phyloP scores from a whole-genome alignment of 1,140 invertebrate genomes.

The Subanguina moxae region DNA sequence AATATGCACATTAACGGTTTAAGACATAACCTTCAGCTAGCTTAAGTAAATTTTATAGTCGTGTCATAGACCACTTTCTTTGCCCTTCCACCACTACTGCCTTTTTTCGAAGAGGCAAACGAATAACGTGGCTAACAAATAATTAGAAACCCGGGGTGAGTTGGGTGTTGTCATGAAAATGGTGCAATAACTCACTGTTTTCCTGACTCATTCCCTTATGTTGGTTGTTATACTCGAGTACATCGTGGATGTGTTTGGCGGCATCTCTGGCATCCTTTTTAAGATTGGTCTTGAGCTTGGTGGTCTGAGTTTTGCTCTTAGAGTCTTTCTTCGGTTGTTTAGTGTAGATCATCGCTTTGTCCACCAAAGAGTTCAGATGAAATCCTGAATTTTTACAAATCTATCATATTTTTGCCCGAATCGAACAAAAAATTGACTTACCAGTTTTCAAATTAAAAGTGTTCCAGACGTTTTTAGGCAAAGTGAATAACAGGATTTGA shows the following conservation, averaged over 20 bases:
- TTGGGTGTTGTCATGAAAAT: not conserved
- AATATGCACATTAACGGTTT: too few species aligned
- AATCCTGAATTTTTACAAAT: not conserved
- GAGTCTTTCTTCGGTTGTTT: not conserved
- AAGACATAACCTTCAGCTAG: too few species aligned
- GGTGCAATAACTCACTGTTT: not conserved
- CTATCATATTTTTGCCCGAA: too few species aligned
- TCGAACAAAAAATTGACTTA: not conserved
- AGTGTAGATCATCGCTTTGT: not conserved
- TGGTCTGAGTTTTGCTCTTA: too few species aligned
- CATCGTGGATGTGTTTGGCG: not conserved
- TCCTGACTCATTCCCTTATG: not conserved
- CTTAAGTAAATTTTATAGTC: too few species aligned
- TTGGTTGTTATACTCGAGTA: constrained; percentile 8
- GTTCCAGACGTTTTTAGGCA: constrained; percentile 37
- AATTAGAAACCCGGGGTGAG: too few species aligned
- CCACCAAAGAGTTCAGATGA: not conserved
- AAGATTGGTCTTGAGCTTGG: too few species aligned
- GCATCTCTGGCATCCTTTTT: too few species aligned
- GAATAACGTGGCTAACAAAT: too few species aligned
- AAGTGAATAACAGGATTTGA: constrained; percentile 33
- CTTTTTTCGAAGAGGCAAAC: too few species aligned
- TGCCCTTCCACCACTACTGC: too few species aligned
- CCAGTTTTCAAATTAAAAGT: constrained; percentile 31
- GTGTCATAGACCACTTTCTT: too few species aligned